A percentile compares a stretch with the other conserved stretches of the same genome.
These are phyloP conservation scores for Silurus glanis DNA, from an alignment of 2,113 vertebrate genomes.

Conservation along the genomic window DNA sequence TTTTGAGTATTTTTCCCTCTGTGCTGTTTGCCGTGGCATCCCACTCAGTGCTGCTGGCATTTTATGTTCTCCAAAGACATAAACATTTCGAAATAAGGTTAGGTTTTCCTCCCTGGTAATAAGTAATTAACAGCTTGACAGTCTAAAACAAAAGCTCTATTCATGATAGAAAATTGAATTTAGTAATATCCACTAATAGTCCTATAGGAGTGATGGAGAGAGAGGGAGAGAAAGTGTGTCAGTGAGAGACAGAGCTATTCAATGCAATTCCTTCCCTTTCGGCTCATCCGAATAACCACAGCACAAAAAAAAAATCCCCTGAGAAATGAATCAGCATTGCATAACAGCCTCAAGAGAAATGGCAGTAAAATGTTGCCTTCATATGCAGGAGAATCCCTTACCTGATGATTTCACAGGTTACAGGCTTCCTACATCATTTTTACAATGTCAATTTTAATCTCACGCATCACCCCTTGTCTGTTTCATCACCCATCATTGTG, in stretches of 20 bases:
- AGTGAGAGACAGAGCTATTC: constrained; percentile 34
- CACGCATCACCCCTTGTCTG: background rate
- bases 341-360: background rate
- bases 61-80: constrained; percentile 12
- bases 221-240: constrained; percentile 3
- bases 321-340: constrained; percentile 27
- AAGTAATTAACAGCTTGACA: constrained; percentile 45
- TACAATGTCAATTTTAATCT: background rate
- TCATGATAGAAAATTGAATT: constrained; percentile 45
- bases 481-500: background rate
- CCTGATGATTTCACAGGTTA: background rate
- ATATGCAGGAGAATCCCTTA: constrained; percentile 2
- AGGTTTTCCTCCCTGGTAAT: background rate
- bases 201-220: constrained; percentile 1
- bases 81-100: constrained; percentile 25
- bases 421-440: background rate
- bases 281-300: constrained; percentile 37
- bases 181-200: constrained; percentile 46
- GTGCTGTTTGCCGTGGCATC: background rate
- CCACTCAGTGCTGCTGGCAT: background rate
- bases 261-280: constrained; percentile 50
- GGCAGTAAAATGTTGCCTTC: background rate
- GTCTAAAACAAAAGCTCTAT: constrained; percentile 40
- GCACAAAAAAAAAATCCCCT: constrained; percentile 16
- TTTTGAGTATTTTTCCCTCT: background rate